Percentiles rank a stretch among this genome's conserved stretches.
phyloP scores from a whole-genome alignment of 2,797 vertebrate species.

The Microcaecilia unicolor region DNA sequence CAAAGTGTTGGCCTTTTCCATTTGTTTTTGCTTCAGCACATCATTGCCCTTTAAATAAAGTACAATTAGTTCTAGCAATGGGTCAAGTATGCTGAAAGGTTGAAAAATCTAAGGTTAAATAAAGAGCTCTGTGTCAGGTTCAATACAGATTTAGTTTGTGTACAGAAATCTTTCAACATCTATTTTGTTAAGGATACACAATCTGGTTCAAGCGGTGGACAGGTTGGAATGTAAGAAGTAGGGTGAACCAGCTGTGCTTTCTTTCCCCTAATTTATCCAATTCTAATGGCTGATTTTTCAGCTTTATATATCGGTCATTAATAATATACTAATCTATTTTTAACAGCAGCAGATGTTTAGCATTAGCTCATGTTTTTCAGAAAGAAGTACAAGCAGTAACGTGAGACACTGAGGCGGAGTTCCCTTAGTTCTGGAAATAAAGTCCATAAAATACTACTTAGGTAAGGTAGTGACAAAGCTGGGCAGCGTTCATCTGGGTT shows the following conservation, averaged over 20 bases:
- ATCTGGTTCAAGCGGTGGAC: conserved; percentile 33
- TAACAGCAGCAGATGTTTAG: not conserved
- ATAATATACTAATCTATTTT: not conserved
- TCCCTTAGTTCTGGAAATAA: no score
- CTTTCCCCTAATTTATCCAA: conserved; percentile 6
- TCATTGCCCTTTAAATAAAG: conserved; percentile 9
- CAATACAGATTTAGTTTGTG: conserved; percentile 25
- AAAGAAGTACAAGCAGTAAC: conserved; percentile 11
- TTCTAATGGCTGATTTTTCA: not conserved
- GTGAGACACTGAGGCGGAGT: no score
- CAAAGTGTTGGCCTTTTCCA: no score
- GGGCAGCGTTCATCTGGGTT: no score
- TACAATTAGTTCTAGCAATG: not conserved
- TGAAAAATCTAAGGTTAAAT: conserved; percentile 16
- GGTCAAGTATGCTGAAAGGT: conserved; percentile 3
- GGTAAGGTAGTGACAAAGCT: no score
- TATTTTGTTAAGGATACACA: conserved; percentile 37
- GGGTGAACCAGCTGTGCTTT: conserved; percentile 22
- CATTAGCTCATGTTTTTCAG: conserved; percentile 9
- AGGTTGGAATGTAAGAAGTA: conserved; percentile 24
- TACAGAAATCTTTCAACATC: conserved; percentile 39
- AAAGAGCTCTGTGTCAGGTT: conserved; percentile 19
- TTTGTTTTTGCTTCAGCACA: no score
- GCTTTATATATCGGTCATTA: not conserved
- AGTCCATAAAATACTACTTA: no score